Conservation (phyloP, 2,797 vertebrate genomes). For the Megalops cyprinoides region DNA sequence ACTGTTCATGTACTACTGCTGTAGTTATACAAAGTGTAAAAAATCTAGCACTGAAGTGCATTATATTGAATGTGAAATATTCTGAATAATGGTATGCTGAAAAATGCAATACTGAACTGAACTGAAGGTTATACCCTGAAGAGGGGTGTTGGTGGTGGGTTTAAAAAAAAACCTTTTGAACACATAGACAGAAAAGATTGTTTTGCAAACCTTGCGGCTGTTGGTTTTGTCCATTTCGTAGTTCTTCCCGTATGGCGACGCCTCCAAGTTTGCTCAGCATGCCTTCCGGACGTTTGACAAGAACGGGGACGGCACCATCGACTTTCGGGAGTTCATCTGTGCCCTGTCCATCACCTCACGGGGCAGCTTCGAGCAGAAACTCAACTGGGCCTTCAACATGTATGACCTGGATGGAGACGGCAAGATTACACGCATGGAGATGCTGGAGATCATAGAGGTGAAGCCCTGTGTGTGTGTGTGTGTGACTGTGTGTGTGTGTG, state of each 20-base stretch:
- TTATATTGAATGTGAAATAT: too few species aligned
- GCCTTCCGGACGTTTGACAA: slow-evolving; percentile 90
- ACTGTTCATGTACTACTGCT: too few species aligned
- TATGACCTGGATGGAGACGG: slow-evolving; percentile 87
- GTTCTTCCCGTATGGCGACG: slow-evolving; percentile 89
- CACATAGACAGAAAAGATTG: too few species aligned
- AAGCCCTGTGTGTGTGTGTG: background rate
- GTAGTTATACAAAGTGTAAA: too few species aligned
- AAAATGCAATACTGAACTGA: too few species aligned
- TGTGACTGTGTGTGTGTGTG: background rate
- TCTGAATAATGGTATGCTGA: too few species aligned
- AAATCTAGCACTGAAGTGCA: too few species aligned
- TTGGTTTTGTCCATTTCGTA: slow-evolving; percentile 43
- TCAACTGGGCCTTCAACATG: slow-evolving; percentile 92
- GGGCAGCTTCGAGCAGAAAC: slow-evolving; percentile 88
- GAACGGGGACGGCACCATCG: slow-evolving; percentile 86
- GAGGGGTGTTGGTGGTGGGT: too few species aligned
- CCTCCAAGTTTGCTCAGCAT: slow-evolving; percentile 88
- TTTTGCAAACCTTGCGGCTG: background rate
- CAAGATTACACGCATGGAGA: slow-evolving; percentile 86
- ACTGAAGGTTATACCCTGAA: too few species aligned
- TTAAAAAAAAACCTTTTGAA: too few species aligned
- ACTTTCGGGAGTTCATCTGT: slow-evolving; percentile 91
- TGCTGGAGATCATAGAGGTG: slow-evolving; percentile 92
- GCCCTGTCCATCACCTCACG: slow-evolving; percentile 86